Base-by-base conservation (phyloP, 2,797 vertebrate species). In the Gadopsis marmoratus region DNA sequence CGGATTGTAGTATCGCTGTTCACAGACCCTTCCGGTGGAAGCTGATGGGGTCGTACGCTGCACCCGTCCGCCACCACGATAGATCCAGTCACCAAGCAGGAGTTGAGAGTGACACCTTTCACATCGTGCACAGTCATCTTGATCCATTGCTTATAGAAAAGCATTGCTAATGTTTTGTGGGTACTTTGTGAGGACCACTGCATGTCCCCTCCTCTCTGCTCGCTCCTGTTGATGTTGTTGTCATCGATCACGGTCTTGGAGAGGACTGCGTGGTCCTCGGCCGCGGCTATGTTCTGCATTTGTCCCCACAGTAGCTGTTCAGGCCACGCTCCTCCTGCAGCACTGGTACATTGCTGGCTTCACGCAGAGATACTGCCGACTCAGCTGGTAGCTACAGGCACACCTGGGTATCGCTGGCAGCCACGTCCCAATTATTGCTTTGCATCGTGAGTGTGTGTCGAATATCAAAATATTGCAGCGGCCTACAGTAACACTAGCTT, bases 401-500 rank as follows among this genome's bases (percentile, higher is more conserved):
- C 68, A 85, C 51, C 73, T 65, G 13, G 4, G 67, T 59, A 48
- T 62, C 59, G 13, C 12, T 12, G 35, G 50, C 74, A 68, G 71
- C 61, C 47, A 7, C 39, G 13, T 76, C 63, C 37, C 72, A 54
- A 66, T 79, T 72, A 71, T 47, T 55, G 70, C 62, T 78, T 80
- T 71, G 70, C 78, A 76, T 81, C 2, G 35, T 19, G 64, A 58
- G 76, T 53, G 63, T 43, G 35, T 76, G 87, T 91, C 89, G 88
- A 78, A 91, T 76, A 86, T 91, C 89, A 88, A 78, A 91, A 91
- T 86, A 86, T 89, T 88, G 76, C 51, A 1, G 50, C 60, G 59
- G 77, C 66, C 72, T 79, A 50, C 71, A 53, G 74, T 83, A 88
- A 86, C 84, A 76, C 29, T 58, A 72, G 76, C 69, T 58, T 77